A percentile compares a stretch with the other conserved stretches of the same genome.
Conservation (phyloP, 1,140 invertebrate genomes). For the Drosophila arizonae region DNA sequence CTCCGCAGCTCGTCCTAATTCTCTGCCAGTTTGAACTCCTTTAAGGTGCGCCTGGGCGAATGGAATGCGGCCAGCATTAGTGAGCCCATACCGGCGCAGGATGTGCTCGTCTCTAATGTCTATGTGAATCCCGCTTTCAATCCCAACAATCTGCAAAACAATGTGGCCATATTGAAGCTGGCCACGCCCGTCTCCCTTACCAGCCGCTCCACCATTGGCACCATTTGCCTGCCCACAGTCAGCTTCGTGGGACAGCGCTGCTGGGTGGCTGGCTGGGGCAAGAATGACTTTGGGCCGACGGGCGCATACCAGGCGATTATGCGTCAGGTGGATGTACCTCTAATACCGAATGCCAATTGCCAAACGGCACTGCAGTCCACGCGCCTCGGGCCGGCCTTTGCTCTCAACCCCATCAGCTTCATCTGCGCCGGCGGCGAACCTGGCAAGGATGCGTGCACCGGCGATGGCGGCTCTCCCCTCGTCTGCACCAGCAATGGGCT, state of each 20-base stretch:
- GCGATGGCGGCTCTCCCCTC: constrained; percentile 90
- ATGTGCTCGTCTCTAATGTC: constrained; percentile 84
- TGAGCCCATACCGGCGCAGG: constrained; percentile 86
- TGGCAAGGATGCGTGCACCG: constrained; percentile 90
- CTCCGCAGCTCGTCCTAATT: neutral
- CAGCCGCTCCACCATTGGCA: constrained; percentile 87
- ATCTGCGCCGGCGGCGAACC: constrained; percentile 90
- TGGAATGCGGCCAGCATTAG: constrained; percentile 86
- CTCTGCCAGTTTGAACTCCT: constrained; percentile 54
- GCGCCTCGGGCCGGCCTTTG: constrained; percentile 86
- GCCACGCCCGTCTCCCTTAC: constrained; percentile 85
- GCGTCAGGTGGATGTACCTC: constrained; percentile 88
- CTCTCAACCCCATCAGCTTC: constrained; percentile 87
- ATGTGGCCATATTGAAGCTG: constrained; percentile 87
- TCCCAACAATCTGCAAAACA: constrained; percentile 87
- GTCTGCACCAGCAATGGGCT: constrained; percentile 87
- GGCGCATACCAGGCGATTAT: constrained; percentile 87
- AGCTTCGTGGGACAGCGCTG: constrained; percentile 87
- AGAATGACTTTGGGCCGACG: constrained; percentile 87
- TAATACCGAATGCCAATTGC: constrained; percentile 86
- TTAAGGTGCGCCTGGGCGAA: constrained; percentile 87
- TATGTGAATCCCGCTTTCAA: constrained; percentile 87
- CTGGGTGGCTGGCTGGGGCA: constrained; percentile 92
- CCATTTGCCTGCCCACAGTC: constrained; percentile 87
- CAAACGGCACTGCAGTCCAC: constrained; percentile 86